Percentiles rank a stretch among this genome's conserved stretches.
Conservation (phyloP, 2,888 invertebrate genomes). For the Isotomurus palustris region DNA sequence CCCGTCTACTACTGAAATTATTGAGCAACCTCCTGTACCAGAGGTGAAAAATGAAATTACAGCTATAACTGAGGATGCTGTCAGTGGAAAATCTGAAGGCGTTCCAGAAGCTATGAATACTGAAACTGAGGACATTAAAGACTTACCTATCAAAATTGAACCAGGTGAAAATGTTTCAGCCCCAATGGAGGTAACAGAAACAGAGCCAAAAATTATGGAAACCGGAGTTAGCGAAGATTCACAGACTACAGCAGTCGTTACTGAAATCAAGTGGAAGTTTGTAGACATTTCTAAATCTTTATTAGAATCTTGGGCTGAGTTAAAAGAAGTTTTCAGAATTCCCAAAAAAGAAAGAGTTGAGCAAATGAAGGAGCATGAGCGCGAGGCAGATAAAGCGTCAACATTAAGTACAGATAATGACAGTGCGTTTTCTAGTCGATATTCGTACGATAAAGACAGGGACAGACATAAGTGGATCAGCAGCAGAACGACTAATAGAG, state of each 20-base stretch:
- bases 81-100: constrained; percentile 18
- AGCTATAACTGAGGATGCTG: constrained; percentile 47
- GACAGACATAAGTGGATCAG: too few species aligned
- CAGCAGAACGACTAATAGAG: constrained; percentile 10
- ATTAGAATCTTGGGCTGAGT: constrained; percentile 65
- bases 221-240: neutral
- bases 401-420: neutral
- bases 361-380: constrained; percentile 91
- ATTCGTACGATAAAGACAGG: constrained; percentile 7
- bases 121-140: too few species aligned
- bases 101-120: constrained; percentile 1
- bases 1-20: constrained; percentile 22
- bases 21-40: too few species aligned
- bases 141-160: neutral
- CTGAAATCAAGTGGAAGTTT: constrained; percentile 35
- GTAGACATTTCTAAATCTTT: constrained; percentile 54
- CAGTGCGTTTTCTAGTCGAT: neutral
- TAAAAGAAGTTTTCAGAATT: constrained; percentile 75
- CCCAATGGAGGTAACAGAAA: neutral
- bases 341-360: constrained; percentile 91
- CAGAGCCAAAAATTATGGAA: neutral
- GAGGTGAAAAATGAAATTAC: too few species aligned
- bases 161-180: constrained; percentile 9
- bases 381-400: constrained; percentile 67
- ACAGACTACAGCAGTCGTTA: constrained; percentile 21